These are phyloP conservation scores for Scaptodrosophila lebanonensis DNA, from an alignment of 1,140 invertebrate genomes.

Conservation along the genomic window DNA sequence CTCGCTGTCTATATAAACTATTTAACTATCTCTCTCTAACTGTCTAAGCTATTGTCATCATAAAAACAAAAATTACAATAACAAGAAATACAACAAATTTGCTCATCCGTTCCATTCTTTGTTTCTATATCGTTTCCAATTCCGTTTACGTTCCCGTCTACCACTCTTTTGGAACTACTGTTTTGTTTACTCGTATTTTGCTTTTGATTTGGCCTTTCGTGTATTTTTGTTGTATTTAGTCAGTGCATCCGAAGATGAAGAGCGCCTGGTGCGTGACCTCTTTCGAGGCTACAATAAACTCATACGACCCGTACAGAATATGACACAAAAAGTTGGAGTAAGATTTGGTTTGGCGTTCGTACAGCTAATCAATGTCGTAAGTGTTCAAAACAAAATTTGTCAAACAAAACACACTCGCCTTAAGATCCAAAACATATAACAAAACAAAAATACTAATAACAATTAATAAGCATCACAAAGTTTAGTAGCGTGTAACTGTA, in stretches of 20 bases:
- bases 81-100: constrained; percentile 29
- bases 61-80: no score
- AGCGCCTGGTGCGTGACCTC: constrained; percentile 95
- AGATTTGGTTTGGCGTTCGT: constrained; percentile 98
- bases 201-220: constrained; percentile 13
- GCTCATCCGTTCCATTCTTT: constrained; percentile 14
- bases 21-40: no score
- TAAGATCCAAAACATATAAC: constrained; percentile 41
- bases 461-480: constrained; percentile 44
- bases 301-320: constrained; percentile 97
- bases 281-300: constrained; percentile 99
- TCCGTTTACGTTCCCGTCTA: background rate
- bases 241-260: constrained; percentile 89
- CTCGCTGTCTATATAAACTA: no score
- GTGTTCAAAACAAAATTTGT: constrained; percentile 78
- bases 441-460: constrained; percentile 12
- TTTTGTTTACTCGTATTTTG: background rate
- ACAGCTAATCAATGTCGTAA: constrained; percentile 99
- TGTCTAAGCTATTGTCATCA: no score
- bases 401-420: constrained; percentile 28
- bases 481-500: constrained; percentile 68
- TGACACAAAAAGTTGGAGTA: constrained; percentile 97
- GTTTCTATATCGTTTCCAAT: background rate
- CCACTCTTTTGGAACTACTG: background rate
- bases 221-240: constrained; percentile 59